These are phyloP conservation scores for Enteromius treurensis DNA, from an alignment of 2,797 vertebrate species.

Conservation along the genomic window DNA sequence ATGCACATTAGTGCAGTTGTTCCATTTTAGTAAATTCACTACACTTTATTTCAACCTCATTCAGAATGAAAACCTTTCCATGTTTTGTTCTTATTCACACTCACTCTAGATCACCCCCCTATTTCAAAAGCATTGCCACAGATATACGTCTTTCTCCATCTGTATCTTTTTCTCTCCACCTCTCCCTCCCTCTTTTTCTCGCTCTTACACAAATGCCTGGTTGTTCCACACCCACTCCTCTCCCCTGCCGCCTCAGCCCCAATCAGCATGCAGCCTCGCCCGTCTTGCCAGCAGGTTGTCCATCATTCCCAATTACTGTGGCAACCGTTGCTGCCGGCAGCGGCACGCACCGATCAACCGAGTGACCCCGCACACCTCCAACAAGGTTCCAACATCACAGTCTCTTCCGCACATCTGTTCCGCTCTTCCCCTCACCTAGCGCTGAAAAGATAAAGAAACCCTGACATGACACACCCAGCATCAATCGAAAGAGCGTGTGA, in stretches of 20 bases:
- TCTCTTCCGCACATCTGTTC: conserved; percentile 42
- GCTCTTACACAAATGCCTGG: conserved; percentile 16
- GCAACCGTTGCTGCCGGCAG: conserved; percentile 70
- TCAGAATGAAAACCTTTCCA: conserved; percentile 10
- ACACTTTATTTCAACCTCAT: neutral
- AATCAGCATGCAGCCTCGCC: conserved; percentile 59
- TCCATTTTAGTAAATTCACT: neutral
- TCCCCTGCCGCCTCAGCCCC: conserved; percentile 41
- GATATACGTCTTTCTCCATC: conserved; percentile 63
- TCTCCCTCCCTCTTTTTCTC: conserved; percentile 27
- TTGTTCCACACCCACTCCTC: conserved; percentile 48
- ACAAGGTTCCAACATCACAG: conserved; percentile 53
- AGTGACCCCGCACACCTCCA: conserved; percentile 55
- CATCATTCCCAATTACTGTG: conserved; percentile 84
- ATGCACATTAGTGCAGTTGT: neutral
- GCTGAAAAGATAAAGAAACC: conserved; percentile 27
- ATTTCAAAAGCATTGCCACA: conserved; percentile 58
- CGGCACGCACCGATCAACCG: conserved; percentile 56
- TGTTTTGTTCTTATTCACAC: neutral
- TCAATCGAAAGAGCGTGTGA: neutral
- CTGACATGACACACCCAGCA: conserved; percentile 41
- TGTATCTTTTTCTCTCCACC: conserved; percentile 20
- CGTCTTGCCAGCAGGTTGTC: conserved; percentile 72
- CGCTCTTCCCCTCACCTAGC: conserved; percentile 17
- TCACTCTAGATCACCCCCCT: conserved; percentile 17